Evolutionary conservation across 1,140 invertebrate species (phyloP).

Genomic region (Trachymyrmex septentrionalis): DNA sequence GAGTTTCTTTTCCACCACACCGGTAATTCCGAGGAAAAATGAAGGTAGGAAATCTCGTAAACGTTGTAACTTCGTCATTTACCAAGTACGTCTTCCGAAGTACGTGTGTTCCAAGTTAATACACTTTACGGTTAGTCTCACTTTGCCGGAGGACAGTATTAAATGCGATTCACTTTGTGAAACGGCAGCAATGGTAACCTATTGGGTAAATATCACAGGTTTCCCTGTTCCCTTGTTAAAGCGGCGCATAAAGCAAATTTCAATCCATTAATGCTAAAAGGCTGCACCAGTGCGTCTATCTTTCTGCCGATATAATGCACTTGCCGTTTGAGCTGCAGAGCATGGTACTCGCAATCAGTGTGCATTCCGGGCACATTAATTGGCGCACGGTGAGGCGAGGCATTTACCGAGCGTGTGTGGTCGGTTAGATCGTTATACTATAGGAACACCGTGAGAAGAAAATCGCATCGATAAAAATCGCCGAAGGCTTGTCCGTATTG

Average conservation of each 20-base stretch:
- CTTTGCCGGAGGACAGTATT: not conserved
- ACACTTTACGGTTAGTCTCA: not conserved
- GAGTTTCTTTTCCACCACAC: conserved; percentile 8
- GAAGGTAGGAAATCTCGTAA: conserved; percentile 7
- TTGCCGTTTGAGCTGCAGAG: conserved; percentile 35
- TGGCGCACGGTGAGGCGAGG: not conserved
- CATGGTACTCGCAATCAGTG: conserved; percentile 2
- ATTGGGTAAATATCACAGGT: conserved; percentile 42
- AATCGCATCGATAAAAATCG: not conserved
- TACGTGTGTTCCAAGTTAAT: not conserved
- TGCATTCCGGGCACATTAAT: conserved; percentile 17
- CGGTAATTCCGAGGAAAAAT: conserved; percentile 15
- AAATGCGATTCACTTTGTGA: conserved; percentile 31
- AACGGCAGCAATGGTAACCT: not conserved
- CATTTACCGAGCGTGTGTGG: not conserved
- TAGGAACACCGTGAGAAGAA: conserved; percentile 22
- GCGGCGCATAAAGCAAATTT: conserved; percentile 42
- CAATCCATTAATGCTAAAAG: conserved; percentile 54
- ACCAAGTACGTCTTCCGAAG: not conserved
- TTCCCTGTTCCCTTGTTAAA: not conserved
- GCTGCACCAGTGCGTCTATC: conserved; percentile 18
- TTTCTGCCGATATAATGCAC: conserved; percentile 48
- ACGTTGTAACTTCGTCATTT: conserved; percentile 1
- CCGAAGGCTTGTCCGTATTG: conserved; percentile 14
- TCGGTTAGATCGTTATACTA: not conserved